Percentiles rank a stretch among this genome's conserved stretches.
phyloP scores from a whole-genome alignment of 2,113 vertebrate species.

The Otolemur garnettii region DNA sequence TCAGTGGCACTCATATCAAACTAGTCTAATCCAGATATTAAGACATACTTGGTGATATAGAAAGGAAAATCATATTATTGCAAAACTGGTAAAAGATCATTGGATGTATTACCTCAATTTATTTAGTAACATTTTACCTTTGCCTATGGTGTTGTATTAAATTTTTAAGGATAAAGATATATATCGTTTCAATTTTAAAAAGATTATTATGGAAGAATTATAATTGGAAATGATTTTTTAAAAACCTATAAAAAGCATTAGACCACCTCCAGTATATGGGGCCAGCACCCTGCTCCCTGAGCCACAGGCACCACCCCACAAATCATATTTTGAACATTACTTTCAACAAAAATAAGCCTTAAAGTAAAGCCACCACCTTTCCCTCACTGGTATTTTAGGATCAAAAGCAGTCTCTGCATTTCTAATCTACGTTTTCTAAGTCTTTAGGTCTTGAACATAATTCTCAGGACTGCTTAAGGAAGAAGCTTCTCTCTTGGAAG shows the following conservation, averaged over 20 bases:
- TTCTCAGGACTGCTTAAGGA: background rate
- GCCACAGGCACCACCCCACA: background rate
- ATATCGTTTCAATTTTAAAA: background rate
- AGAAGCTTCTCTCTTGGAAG: slow-evolving; percentile 45
- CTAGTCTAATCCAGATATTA: background rate
- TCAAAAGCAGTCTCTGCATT: slow-evolving; percentile 43
- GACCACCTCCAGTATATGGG: background rate
- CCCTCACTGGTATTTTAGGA: slow-evolving; percentile 10
- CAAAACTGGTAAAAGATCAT: background rate
- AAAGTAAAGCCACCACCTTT: slow-evolving; percentile 36
- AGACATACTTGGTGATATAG: background rate
- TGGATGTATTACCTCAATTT: background rate
- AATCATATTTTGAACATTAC: slow-evolving; percentile 1
- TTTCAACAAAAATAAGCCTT: background rate
- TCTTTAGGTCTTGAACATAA: slow-evolving; percentile 53
- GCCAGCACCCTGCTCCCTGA: no score
- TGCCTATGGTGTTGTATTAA: background rate
- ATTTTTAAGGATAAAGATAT: background rate
- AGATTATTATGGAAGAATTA: background rate
- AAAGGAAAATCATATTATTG: background rate
- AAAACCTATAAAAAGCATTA: background rate
- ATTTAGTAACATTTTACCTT: background rate
- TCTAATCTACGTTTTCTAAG: slow-evolving; percentile 42
- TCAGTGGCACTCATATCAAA: background rate
- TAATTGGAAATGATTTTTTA: background rate